Evolutionary conservation across 2,888 invertebrate species (phyloP), one percentile per base, ranked within the genome.

Genomic region (Drosophila ochracea): DNA sequence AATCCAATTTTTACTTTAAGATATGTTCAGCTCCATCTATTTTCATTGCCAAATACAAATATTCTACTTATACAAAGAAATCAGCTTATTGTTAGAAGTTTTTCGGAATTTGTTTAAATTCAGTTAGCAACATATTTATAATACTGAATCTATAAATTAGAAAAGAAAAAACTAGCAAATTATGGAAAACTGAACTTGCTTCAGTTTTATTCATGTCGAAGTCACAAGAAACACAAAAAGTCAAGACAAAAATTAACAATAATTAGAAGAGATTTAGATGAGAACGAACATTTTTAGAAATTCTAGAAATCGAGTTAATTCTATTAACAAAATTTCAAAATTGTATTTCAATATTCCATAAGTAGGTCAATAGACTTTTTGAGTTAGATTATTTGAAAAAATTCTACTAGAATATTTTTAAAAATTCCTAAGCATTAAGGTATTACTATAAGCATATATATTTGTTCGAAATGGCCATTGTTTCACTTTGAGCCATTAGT

Each of bases 291-390:
- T 13, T 13, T 25, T 50, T 19, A 3, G 13, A 49, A 49, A 49
- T 28, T 16, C 2, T 16, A 49, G 1, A 28, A 10, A 28, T 50
- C 3, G 1, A 49, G 16, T 49, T 49, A 49, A 13, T 43, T 43
- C 21, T 43, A 25, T 49, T 10, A 28, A 28, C 19, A 50, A 10
- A 11, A 19, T 6, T 5, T 28, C 7, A 25, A 37, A 13, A 39
- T 30, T 13, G 4, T 13, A 39, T 57, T 28, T 7, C 1, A 9
- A 16, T 30, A 39, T 57, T 37, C 3, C 19, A 41, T 37, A 70
- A 54, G 37, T 61, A 80, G 68, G 77, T 80, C 65, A 72, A 39
- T 13, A 72, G n/a, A 31, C 54, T 11, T 53, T 30, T 50, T 25
- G 13, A 1, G 4, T 25, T 35, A 54, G 16, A 25, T 21, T 53